Base-by-base conservation (phyloP, 2,888 invertebrate genomes). In the Caenorhabditis virilis region DNA sequence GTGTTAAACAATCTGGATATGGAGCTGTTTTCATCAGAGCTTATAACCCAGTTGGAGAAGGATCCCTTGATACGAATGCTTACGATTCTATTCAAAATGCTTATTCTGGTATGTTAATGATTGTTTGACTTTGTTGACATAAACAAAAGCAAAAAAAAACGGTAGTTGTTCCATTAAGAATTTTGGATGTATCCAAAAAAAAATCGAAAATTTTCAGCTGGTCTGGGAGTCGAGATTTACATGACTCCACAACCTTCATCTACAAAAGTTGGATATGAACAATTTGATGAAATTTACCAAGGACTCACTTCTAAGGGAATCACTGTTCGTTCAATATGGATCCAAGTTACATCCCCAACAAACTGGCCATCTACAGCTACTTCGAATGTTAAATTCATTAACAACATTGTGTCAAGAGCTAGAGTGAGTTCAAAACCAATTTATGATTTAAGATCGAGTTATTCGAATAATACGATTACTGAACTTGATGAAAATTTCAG, bases 261-360 rank as follows among this genome's bases (percentile, higher is more conserved):
- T 16, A 46, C 49, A 42, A 74, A 74, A 36, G 27, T 49, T 20
- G 73, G 67, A 25, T 53, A 57, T 35, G 58, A 62, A 45, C 75
- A 75, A 50, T 39, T 75, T 36, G 67, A 66, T 45, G 75, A 74
- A 43, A 33, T 68, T 22, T 72, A 74, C 52, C 63, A 66, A 41
- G 67, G 69, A 43, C 52, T 72, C 39, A 69, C 33, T 39, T 33
- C 43, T 41, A 58, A 36, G 20, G 75, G 73, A 50, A 53, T 75
- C 36, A 69, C 66, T 13, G 38, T 76, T 53, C 41, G 74, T 33
- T 45, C 68, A 22, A 39, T 74, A 26, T 76, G 76, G 76, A 68
- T 74, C 25, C 74, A 71, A 25, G 76, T 76, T 22, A 74, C 76
- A 6, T 65, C 68, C 18, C 76, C 76, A 30, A 60, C 70, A 64